Evolutionary conservation across 1,140 invertebrate genomes (phyloP).

Genomic region (Asbolus verrucosus): DNA sequence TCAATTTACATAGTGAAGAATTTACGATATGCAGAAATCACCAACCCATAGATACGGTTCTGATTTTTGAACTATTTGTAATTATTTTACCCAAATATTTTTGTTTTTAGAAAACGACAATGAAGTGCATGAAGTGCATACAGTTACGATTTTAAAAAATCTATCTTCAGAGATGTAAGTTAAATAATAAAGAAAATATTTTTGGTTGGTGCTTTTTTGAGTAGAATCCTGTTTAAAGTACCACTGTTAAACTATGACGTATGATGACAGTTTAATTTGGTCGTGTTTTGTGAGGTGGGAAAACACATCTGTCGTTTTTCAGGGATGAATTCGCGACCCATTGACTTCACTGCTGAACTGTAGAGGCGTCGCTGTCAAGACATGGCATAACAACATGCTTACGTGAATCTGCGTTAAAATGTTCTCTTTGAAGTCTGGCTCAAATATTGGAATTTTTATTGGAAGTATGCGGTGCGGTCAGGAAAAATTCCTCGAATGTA

Average conservation of each 20-base stretch:
- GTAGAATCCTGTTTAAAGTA: conserved; percentile 1
- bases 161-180: too few species aligned
- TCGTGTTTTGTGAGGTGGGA: neutral
- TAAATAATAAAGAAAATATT: too few species aligned
- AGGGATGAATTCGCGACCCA: conserved; percentile 16
- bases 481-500: neutral
- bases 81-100: too few species aligned
- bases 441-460: conserved; percentile 11
- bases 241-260: neutral
- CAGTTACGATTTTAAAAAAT: too few species aligned
- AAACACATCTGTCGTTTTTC: neutral
- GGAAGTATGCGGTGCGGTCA: neutral
- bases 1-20: too few species aligned
- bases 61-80: too few species aligned
- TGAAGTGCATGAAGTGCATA: too few species aligned
- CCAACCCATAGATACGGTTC: too few species aligned
- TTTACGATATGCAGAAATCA: too few species aligned
- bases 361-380: neutral
- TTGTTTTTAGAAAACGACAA: too few species aligned
- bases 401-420: conserved; percentile 1
- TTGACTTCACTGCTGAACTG: conserved; percentile 12
- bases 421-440: neutral
- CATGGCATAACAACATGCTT: too few species aligned
- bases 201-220: too few species aligned
- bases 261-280: neutral